Conservation (phyloP, 2,888 invertebrate species). For the Sturmia bella region DNA sequence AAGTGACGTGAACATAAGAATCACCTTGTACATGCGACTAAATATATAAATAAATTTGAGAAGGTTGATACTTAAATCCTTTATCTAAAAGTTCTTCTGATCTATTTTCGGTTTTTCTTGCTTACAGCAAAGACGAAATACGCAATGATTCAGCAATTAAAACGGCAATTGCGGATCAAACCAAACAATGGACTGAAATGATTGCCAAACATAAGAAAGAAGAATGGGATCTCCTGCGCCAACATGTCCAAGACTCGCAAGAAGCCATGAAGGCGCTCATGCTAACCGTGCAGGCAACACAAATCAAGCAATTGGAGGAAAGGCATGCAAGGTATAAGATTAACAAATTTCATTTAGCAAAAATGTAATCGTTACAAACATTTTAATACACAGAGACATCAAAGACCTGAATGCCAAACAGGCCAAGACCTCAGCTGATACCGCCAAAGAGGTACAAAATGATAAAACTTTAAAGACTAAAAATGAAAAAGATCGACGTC, state of each 20-base stretch:
- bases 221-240: constrained; percentile 90
- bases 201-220: constrained; percentile 91
- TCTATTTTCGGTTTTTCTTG: neutral
- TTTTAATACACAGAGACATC: constrained; percentile 86
- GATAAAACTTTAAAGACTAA: constrained; percentile 98
- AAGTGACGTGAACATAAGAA: too few species aligned
- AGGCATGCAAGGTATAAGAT: constrained; percentile 87
- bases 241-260: constrained; percentile 92
- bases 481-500: constrained; percentile 96
- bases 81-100: too few species aligned
- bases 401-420: constrained; percentile 97
- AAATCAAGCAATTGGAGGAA: constrained; percentile 94
- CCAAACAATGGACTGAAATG: constrained; percentile 96
- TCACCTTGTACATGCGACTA: too few species aligned
- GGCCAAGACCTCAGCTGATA: constrained; percentile 98
- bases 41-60: too few species aligned
- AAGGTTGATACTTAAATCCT: too few species aligned
- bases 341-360: neutral
- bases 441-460: constrained; percentile 96
- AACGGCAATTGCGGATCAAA: constrained; percentile 94
- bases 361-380: neutral
- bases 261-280: constrained; percentile 89
- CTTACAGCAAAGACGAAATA: constrained; percentile 88
- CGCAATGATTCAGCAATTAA: constrained; percentile 90
- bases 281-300: constrained; percentile 90